Percentiles rank a stretch among this genome's conserved stretches.
phyloP scores from a whole-genome alignment of 2,797 vertebrate species.

The Mormyrus hasselquistii region DNA sequence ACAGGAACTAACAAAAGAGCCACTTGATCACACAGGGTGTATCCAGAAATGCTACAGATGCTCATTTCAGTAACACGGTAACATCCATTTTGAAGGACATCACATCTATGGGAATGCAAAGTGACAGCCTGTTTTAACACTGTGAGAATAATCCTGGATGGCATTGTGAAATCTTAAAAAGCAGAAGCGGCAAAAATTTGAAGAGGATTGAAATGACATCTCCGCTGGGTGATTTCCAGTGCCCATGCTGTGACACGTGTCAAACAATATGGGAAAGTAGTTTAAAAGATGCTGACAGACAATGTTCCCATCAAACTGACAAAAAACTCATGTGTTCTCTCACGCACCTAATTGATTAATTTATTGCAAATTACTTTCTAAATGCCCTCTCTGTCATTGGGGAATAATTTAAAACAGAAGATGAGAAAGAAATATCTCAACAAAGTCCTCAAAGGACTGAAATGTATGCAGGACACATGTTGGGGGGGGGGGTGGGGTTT shows the following conservation, averaged over 20 bases:
- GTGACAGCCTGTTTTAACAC: neutral
- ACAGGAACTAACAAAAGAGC: neutral
- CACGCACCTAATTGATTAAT: neutral
- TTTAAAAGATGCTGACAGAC: neutral
- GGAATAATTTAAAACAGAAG: neutral
- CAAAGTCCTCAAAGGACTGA: neutral
- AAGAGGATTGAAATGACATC: neutral
- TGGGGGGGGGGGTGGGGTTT: too few species aligned
- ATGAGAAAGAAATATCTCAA: neutral
- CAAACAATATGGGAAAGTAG: neutral
- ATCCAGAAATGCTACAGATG: neutral
- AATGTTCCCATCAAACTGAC: neutral
- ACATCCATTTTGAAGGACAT: neutral
- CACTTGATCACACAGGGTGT: neutral
- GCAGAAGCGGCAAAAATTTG: neutral
- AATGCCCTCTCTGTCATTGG: neutral
- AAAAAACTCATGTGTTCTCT: neutral
- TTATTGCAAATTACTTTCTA: neutral
- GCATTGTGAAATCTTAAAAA: neutral
- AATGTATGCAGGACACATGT: neutral
- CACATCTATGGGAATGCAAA: neutral
- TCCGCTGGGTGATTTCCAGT: neutral
- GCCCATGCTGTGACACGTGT: neutral
- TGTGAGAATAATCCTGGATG: neutral
- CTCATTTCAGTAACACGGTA: neutral